phyloP scores from a whole-genome alignment of 2,113 vertebrate species.

The Morone saxatilis region DNA sequence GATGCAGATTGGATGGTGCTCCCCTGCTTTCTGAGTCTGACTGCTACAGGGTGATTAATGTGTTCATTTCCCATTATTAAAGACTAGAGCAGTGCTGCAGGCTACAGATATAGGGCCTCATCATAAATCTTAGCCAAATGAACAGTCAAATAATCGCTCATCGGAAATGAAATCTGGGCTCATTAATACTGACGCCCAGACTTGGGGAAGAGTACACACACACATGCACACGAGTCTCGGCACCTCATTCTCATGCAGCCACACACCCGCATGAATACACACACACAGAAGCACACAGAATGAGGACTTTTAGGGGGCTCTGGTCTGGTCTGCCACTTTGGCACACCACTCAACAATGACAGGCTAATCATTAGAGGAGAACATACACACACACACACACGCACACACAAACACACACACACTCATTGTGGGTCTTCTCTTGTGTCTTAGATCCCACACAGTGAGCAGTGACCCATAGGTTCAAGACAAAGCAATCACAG shows the following conservation, averaged over 20 bases:
- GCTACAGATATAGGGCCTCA: conserved; percentile 95
- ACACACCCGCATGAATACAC: conserved; percentile 38
- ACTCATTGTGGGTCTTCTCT: conserved; percentile 31
- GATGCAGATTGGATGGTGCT: conserved; percentile 70
- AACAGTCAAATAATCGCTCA: conserved; percentile 98
- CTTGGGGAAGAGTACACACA: conserved; percentile 71
- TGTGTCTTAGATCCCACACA: conserved; percentile 20
- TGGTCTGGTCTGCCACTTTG: conserved; percentile 53
- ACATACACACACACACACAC: conserved; percentile 9
- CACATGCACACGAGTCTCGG: conserved; percentile 8
- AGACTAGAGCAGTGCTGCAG: conserved; percentile 96
- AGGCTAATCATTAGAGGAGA: conserved; percentile 59
- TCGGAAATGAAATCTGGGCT: conserved; percentile 99
- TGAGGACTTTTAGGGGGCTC: conserved; percentile 36
- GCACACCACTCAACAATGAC: conserved; percentile 58
- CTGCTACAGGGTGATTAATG: conserved; percentile 98
- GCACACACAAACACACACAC: conserved; percentile 18
- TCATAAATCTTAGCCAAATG: conserved; percentile 98
- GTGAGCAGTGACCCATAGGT: conserved; percentile 38
- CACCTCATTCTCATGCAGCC: conserved; percentile 30
- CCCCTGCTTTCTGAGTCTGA: conserved; percentile 90
- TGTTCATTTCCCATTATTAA: conserved; percentile 99
- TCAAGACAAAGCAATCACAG: conserved; percentile 42
- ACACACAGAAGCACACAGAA: conserved; percentile 53
- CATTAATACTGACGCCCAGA: conserved; percentile 94